Evolutionary conservation across 2,888 invertebrate genomes (phyloP).

Genomic region (Apamea epomidion): DNA sequence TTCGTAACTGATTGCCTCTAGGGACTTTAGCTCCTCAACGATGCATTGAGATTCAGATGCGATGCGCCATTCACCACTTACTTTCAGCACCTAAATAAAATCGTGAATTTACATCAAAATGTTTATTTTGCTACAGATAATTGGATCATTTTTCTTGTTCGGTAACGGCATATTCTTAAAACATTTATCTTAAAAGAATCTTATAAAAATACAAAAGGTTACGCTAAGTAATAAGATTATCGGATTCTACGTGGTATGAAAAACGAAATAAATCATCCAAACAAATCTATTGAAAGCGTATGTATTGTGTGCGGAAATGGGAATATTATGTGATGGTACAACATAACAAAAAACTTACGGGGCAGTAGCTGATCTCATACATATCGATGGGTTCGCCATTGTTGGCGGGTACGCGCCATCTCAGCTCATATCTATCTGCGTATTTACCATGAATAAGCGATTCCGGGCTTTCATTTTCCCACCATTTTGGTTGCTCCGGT

Average conservation of each 20-base stretch:
- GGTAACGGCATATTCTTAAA: conserved; percentile 18
- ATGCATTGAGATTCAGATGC: conserved; percentile 90
- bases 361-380: conserved; percentile 95
- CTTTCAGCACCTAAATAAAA: conserved; percentile 91
- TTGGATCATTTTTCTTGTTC: conserved; percentile 16
- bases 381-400: conserved; percentile 97
- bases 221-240: conserved; percentile 55
- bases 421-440: conserved; percentile 94
- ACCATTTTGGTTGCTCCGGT: conserved; percentile 92
- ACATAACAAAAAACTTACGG: conserved; percentile 89
- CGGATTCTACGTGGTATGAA: conserved; percentile 37
- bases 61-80: conserved; percentile 92
- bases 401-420: conserved; percentile 96
- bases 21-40: conserved; percentile 91
- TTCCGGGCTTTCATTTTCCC: conserved; percentile 84
- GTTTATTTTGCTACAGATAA: not conserved
- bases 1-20: conserved; percentile 92
- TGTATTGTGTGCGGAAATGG: conserved; percentile 58
- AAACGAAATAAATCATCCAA: conserved; percentile 83
- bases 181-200: conserved; percentile 21
- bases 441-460: conserved; percentile 89
- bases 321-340: conserved; percentile 51
- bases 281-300: conserved; percentile 62
- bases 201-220: conserved; percentile 25
- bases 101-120: conserved; percentile 25